These are phyloP conservation scores for Lethocerus indicus DNA, from an alignment of 1,140 invertebrate species.

Conservation along the genomic window DNA sequence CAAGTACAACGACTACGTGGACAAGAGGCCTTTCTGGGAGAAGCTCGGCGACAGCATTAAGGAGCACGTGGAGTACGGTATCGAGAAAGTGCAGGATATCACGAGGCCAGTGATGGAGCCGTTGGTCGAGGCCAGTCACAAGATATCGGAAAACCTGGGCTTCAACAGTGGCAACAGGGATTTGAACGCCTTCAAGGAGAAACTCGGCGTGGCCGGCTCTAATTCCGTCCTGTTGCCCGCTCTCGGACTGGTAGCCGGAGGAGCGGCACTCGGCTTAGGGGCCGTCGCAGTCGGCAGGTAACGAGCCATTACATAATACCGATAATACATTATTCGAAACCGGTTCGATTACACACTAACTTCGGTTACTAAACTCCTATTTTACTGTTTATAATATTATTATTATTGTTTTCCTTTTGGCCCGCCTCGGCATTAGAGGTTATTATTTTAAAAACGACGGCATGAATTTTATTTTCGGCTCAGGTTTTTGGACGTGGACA, in stretches of 20 bases:
- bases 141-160: conserved; percentile 56
- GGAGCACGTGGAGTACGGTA: conserved; percentile 47
- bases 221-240: conserved; percentile 47
- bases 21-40: conserved; percentile 47
- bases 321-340: no score
- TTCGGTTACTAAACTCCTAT: no score
- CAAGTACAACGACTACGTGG: conserved; percentile 22
- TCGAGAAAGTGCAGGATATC: conserved; percentile 46
- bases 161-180: conserved; percentile 24
- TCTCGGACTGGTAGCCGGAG: conserved; percentile 54
- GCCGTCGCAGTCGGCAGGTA: conserved; percentile 53
- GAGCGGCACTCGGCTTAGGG: conserved; percentile 56
- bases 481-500: conserved; percentile 40
- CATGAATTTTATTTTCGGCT: neutral
- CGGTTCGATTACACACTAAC: no score
- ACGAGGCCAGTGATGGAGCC: conserved; percentile 53
- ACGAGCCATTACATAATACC: no score
- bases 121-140: conserved; percentile 54
- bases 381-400: no score
- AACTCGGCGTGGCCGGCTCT: conserved; percentile 38
- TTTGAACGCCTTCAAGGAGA: conserved; percentile 37
- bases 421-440: no score
- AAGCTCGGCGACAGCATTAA: conserved; percentile 50
- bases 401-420: no score
- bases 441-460: no score